phyloP scores from a whole-genome alignment of 2,888 invertebrate genomes.

The Leistus spinibarbis region DNA sequence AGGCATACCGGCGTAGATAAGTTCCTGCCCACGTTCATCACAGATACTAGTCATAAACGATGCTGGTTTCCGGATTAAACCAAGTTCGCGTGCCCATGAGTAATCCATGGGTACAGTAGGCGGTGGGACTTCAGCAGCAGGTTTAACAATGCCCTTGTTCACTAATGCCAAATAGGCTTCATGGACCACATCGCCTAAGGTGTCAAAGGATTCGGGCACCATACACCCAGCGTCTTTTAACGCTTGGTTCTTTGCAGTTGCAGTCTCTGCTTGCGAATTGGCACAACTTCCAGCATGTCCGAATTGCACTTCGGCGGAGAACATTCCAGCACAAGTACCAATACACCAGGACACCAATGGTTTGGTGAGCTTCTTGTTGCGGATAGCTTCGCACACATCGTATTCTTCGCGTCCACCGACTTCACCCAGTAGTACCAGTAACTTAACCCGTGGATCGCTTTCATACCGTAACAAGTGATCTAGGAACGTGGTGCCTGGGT shows the following conservation, averaged over 20 bases:
- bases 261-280: slow-evolving; percentile 92
- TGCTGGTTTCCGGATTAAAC: slow-evolving; percentile 97
- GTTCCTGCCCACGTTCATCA: slow-evolving; percentile 97
- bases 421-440: slow-evolving; percentile 95
- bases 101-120: slow-evolving; percentile 99
- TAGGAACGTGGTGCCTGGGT: slow-evolving; percentile 98
- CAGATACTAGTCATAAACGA: slow-evolving; percentile 99
- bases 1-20: slow-evolving; percentile 90
- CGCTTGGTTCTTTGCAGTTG: slow-evolving; percentile 88
- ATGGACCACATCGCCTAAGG: slow-evolving; percentile 77
- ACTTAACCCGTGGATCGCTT: slow-evolving; percentile 82
- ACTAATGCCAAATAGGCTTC: slow-evolving; percentile 80
- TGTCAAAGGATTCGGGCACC: slow-evolving; percentile 94
- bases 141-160: slow-evolving; percentile 79
- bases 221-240: slow-evolving; percentile 82
- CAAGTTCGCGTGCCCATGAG: slow-evolving; percentile 97
- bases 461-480: slow-evolving; percentile 93
- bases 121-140: slow-evolving; percentile 90
- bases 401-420: slow-evolving; percentile 99
- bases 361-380: slow-evolving; percentile 81
- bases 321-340: slow-evolving; percentile 78
- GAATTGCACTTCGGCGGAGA: slow-evolving; percentile 89
- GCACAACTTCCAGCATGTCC: slow-evolving; percentile 99
- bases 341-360: slow-evolving; percentile 99
- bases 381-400: slow-evolving; percentile 88